Percentiles rank a stretch among this genome's conserved stretches.
Evolutionary conservation across 1,140 invertebrate genomes (phyloP).

Genomic region (Nixonia krombeini): DNA sequence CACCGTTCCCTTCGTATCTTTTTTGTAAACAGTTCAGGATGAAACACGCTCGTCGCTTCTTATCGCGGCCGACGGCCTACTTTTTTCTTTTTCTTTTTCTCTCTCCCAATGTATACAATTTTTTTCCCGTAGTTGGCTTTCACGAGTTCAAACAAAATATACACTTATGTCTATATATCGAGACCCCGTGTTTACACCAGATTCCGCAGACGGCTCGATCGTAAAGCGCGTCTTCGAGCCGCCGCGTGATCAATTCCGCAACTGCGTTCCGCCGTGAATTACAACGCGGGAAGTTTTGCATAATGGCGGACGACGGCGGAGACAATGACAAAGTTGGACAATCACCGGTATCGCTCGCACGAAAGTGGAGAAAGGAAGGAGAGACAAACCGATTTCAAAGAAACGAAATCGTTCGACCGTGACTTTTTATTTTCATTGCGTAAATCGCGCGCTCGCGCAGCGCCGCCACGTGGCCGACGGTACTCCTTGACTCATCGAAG

Average conservation of each 20-base stretch:
- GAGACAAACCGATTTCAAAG: constrained; percentile 20
- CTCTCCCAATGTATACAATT: neutral
- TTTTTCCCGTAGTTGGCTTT: neutral
- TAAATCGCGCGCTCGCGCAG: constrained; percentile 14
- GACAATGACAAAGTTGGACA: neutral
- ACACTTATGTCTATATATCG: neutral
- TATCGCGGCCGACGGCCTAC: neutral
- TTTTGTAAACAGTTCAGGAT: constrained; percentile 8
- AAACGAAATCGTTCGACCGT: constrained; percentile 32
- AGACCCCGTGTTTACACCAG: neutral
- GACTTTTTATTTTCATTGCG: constrained; percentile 36
- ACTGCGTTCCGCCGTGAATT: neutral
- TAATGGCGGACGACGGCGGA: too few species aligned
- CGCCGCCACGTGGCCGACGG: constrained; percentile 24
- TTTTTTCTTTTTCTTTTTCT: constrained; percentile 3
- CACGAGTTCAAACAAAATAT: constrained; percentile 4
- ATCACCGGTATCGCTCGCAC: too few species aligned
- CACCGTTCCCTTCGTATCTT: neutral
- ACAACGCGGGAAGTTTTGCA: too few species aligned
- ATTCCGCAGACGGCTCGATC: too few species aligned
- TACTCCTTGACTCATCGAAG: constrained; percentile 59
- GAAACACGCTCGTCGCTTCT: constrained; percentile 2
- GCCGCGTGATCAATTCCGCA: neutral
- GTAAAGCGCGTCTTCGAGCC: too few species aligned
- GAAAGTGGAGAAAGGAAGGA: neutral